Percentiles rank a stretch among this genome's conserved stretches.
phyloP scores from a whole-genome alignment of 1,140 invertebrate genomes.

The Teleopsis dalmanni region DNA sequence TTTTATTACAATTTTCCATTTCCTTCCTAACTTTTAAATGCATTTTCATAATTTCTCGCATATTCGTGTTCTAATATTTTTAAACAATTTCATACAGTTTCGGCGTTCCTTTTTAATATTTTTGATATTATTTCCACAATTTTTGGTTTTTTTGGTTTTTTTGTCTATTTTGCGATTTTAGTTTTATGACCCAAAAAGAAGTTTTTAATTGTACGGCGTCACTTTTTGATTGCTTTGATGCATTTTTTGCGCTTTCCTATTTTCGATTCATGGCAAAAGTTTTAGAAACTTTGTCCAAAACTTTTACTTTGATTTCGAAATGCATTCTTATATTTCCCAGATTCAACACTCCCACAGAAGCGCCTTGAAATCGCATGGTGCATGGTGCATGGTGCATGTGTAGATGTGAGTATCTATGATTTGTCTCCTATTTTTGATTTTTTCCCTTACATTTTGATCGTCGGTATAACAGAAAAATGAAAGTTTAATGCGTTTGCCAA shows the following conservation, averaged over 20 bases:
- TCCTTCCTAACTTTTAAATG: no score
- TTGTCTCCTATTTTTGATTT: neutral
- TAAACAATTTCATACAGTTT: no score
- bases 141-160: slow-evolving; percentile 5
- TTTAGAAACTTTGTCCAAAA: slow-evolving; percentile 25
- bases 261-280: slow-evolving; percentile 13
- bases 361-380: neutral
- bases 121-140: neutral
- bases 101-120: no score
- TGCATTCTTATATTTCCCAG: neutral
- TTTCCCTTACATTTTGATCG: slow-evolving; percentile 20
- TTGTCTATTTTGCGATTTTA: slow-evolving; percentile 4
- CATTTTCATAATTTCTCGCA: no score
- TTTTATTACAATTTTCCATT: no score
- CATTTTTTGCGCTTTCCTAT: slow-evolving; percentile 19
- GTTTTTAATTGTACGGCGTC: slow-evolving; percentile 43
- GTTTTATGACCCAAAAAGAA: no score
- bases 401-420: slow-evolving; percentile 2
- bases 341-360: neutral
- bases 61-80: no score
- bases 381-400: slow-evolving; percentile 1
- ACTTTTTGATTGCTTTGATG: slow-evolving; percentile 43
- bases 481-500: slow-evolving; percentile 43
- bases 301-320: slow-evolving; percentile 39
- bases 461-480: slow-evolving; percentile 41